phyloP scores from a whole-genome alignment of 1,140 invertebrate genomes.

The Drosophila parabipectinata region DNA sequence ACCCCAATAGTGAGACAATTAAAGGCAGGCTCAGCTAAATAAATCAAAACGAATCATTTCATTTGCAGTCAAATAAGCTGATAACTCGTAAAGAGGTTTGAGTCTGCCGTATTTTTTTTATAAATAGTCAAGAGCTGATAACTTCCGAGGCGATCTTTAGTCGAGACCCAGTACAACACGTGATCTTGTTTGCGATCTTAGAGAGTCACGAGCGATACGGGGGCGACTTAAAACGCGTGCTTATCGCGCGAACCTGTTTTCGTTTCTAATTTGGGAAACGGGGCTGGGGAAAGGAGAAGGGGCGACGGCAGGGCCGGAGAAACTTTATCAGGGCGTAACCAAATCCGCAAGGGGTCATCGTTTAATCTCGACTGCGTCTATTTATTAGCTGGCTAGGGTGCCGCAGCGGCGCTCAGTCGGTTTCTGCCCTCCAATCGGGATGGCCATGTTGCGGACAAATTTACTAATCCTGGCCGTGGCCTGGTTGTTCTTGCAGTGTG shows the following conservation, averaged over 20 bases:
- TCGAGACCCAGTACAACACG: slow-evolving; percentile 51
- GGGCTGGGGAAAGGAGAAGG: neutral
- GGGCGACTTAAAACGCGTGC: slow-evolving; percentile 58
- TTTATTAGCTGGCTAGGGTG: slow-evolving; percentile 28
- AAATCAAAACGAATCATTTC: slow-evolving; percentile 14
- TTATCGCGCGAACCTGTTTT: slow-evolving; percentile 60
- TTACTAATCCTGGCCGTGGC: slow-evolving; percentile 61
- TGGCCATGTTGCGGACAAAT: slow-evolving; percentile 37
- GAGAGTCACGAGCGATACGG: slow-evolving; percentile 42
- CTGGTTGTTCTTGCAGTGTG: slow-evolving; percentile 67
- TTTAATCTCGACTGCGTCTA: slow-evolving; percentile 27
- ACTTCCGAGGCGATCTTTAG: slow-evolving; percentile 25
- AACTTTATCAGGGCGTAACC: slow-evolving; percentile 53
- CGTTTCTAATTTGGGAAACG: slow-evolving; percentile 40
- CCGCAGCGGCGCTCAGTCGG: slow-evolving; percentile 43
- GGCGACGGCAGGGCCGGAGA: slow-evolving; percentile 6
- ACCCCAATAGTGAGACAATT: neutral
- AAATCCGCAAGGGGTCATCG: slow-evolving; percentile 56
- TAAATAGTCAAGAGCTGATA: slow-evolving; percentile 19
- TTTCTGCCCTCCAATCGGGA: slow-evolving; percentile 22
- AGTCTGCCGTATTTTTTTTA: slow-evolving; percentile 7
- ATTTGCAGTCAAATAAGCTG: slow-evolving; percentile 17
- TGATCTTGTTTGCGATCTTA: slow-evolving; percentile 60
- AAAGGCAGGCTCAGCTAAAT: slow-evolving; percentile 16
- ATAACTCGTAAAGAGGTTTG: neutral